Evolutionary conservation across 2,888 invertebrate species (phyloP).

Genomic region (Lasioglossum calceatum): DNA sequence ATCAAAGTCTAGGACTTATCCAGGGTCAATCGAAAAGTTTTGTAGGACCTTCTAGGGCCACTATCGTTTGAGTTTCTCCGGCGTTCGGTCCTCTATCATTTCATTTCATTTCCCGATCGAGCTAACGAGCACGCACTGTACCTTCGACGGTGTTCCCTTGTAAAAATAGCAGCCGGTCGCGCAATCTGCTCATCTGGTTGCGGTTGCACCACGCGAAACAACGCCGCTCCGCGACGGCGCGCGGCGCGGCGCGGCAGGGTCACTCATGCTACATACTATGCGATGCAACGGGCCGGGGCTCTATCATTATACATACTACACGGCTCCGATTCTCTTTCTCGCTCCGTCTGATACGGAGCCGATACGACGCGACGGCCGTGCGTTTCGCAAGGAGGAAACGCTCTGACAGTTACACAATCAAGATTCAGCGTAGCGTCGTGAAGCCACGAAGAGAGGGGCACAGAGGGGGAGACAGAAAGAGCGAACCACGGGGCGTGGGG

Average conservation of each 20-base stretch:
- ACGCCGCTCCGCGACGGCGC: not conserved
- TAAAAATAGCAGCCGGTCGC: slow-evolving; percentile 24
- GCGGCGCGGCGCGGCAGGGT: slow-evolving; percentile 11
- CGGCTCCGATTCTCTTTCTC: slow-evolving; percentile 20
- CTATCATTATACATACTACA: slow-evolving; percentile 17
- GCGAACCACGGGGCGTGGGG: not conserved
- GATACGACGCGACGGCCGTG: slow-evolving; percentile 30
- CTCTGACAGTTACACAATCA: slow-evolving; percentile 72
- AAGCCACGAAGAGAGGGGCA: slow-evolving; percentile 20
- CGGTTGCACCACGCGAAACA: slow-evolving; percentile 29
- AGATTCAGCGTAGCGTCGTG: slow-evolving; percentile 57
- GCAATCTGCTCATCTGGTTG: slow-evolving; percentile 30
- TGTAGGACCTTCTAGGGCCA: too few species aligned
- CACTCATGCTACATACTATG: slow-evolving; percentile 28
- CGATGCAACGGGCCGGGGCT: slow-evolving; percentile 9
- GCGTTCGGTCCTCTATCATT: not conserved
- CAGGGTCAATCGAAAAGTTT: too few species aligned
- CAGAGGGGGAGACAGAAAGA: not conserved
- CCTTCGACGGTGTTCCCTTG: not conserved
- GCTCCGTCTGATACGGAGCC: slow-evolving; percentile 28
- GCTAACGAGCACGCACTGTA: slow-evolving; percentile 11
- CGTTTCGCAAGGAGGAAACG: slow-evolving; percentile 61
- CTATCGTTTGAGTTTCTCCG: not conserved
- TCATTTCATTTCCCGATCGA: not conserved
- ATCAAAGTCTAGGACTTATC: not conserved